Evolutionary conservation across 2,797 vertebrate species (phyloP), one percentile per base, ranked within the genome.

Genomic region (Gambusia yucatana): DNA sequence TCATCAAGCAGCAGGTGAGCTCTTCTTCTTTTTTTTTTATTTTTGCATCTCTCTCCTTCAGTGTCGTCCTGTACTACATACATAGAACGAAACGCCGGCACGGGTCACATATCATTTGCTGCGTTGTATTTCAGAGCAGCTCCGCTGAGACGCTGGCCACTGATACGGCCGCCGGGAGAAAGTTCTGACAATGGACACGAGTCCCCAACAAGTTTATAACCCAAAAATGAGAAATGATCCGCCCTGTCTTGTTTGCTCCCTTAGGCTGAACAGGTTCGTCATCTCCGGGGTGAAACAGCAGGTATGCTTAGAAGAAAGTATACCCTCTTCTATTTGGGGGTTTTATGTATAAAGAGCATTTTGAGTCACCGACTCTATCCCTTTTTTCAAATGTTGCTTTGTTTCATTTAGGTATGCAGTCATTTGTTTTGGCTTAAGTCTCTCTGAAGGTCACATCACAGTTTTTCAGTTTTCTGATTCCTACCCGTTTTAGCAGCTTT

Each of bases 1-100:
- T 94, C 94, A 95, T 95, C 93, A 94, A 92, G 90, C 94, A 87
- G 92, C 88, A 91, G 92, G 90, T 92, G 93, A 93, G 82, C 46
- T 46, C 77, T 73, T 88, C 36, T 6, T 83, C 89, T 20, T 81
- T 91, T 91, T 43, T 74, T 73, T 88, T 0, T 84, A 91, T 25
- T 83, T 90, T 89, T 92, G 88, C 87, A 84, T 93, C 81, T 81
- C 84, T 82, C 84, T 84, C 74, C 73, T 86, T 91, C 91, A 91
- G 83, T 90, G 86, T 91, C 85, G 78, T 71, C 76, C 83, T 80
- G 77, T 86, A 77, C 86, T 76, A 86, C 92, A 94, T 93, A 94
- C 95, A 95, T 93, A 94, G 92, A 94, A 91, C 80, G 78, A 83
- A 80, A 91, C 93, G 83, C 88, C 74, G 83, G 86, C 74, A 39